phyloP scores from a whole-genome alignment of 1,140 invertebrate genomes.

The Bombyx mori region ASM3026992v2 NC_085129.1:8289001-8289500 shows the following conservation, averaged over 20 bases:
- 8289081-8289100: slow-evolving; percentile 60
- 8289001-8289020: slow-evolving; percentile 8
- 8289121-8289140: slow-evolving; percentile 43
- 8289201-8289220: slow-evolving; percentile 34
- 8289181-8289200: slow-evolving; percentile 40
- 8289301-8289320: not conserved
- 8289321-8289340: no score
- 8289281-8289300: slow-evolving; percentile 3
- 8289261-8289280: not conserved
- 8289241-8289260: slow-evolving; percentile 19
- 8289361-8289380: no score
- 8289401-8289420: no score
- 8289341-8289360: no score
- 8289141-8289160: slow-evolving; percentile 32
- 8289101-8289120: slow-evolving; percentile 57
- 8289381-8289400: no score
- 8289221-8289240: slow-evolving; percentile 16
- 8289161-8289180: slow-evolving; percentile 43
- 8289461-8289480: no score
- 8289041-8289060: slow-evolving; percentile 47
- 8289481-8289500: no score
- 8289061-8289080: slow-evolving; percentile 44
- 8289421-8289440: no score
- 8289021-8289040: slow-evolving; percentile 18
- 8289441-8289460: no score